phyloP scores from a whole-genome alignment of 2,888 invertebrate species.

The Nemotelus pantherinus region DNA sequence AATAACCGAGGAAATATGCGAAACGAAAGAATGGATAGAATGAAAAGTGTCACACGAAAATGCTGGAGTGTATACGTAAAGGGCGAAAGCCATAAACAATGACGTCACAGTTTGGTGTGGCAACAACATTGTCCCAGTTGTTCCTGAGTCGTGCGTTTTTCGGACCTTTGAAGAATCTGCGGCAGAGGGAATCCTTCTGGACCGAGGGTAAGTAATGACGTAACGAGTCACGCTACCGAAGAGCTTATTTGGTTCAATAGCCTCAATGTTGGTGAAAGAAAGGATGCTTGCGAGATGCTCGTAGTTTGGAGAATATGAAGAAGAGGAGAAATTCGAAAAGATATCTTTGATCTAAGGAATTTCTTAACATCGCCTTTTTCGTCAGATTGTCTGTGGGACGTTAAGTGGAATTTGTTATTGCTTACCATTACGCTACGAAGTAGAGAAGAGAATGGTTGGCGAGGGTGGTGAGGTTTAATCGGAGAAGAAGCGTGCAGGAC shows the following conservation, averaged over 20 bases:
- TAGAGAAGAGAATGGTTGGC: too few species aligned
- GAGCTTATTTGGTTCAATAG: background rate
- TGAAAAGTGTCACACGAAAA: background rate
- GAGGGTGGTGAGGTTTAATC: too few species aligned
- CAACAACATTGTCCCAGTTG: background rate
- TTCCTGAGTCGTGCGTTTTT: background rate
- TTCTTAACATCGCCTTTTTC: too few species aligned
- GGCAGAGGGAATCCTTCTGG: too few species aligned
- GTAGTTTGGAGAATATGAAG: too few species aligned
- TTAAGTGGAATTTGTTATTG: too few species aligned
- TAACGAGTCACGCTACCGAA: background rate
- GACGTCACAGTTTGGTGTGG: constrained; percentile 24
- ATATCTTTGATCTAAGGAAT: too few species aligned
- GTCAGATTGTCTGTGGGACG: too few species aligned
- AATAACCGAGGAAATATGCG: background rate
- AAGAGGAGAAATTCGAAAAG: too few species aligned
- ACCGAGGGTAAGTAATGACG: background rate
- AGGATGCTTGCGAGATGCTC: background rate
- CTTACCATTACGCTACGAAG: too few species aligned
- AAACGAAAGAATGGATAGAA: background rate
- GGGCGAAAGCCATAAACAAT: constrained; percentile 1
- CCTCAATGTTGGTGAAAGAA: background rate
- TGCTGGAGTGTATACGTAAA: background rate
- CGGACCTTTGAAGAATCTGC: too few species aligned
- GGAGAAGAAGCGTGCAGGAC: too few species aligned